Evolutionary conservation across 2,113 vertebrate genomes (phyloP).

Genomic region (Cyphomyrus discorhynchus): DNA sequence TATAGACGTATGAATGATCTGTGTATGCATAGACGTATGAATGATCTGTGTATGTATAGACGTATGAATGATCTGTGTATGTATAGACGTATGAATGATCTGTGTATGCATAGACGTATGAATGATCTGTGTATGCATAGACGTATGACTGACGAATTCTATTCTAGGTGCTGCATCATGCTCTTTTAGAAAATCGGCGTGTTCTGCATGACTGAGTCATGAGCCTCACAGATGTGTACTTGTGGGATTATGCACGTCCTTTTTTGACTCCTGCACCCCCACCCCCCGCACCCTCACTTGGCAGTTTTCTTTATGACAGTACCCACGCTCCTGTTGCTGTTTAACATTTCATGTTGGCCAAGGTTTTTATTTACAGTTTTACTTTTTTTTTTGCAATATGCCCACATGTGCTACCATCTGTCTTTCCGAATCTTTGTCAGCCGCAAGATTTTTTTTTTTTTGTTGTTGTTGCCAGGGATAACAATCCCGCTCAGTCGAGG

Average conservation of each 20-base stretch:
- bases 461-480: not conserved
- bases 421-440: slow-evolving; percentile 39
- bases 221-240: slow-evolving; percentile 23
- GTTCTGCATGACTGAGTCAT: not conserved
- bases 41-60: not conserved
- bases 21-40: not conserved
- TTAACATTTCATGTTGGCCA: slow-evolving; percentile 15
- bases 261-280: not conserved
- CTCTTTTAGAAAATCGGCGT: not conserved
- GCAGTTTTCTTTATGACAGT: slow-evolving; percentile 1
- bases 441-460: slow-evolving; percentile 2
- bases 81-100: not conserved
- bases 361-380: slow-evolving; percentile 32
- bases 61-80: too few relatives aligned
- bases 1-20: too few relatives aligned
- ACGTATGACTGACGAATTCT: not conserved
- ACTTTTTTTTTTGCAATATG: slow-evolving; percentile 42
- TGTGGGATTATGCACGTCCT: slow-evolving; percentile 42
- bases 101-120: not conserved
- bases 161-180: not conserved
- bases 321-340: slow-evolving; percentile 8
- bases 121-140: not conserved
- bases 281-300: not conserved
- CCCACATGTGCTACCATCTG: slow-evolving; percentile 66
- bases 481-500: not conserved